Evolutionary conservation across 1,140 invertebrate species (phyloP).

Genomic region (Scaptomyza hsui): DNA sequence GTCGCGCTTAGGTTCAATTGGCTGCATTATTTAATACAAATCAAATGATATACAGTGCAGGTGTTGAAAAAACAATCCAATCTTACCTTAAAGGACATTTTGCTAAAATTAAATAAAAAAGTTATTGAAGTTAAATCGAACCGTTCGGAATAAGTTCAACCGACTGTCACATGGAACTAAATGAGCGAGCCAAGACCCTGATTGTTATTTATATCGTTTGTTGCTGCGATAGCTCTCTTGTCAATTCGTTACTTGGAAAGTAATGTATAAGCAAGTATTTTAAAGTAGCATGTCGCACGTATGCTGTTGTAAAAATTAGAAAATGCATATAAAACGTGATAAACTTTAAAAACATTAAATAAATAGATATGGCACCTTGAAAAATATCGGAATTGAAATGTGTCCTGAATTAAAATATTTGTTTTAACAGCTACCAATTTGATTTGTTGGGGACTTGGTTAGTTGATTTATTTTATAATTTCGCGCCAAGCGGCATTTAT

Average conservation of each 20-base stretch:
- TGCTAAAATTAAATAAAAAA: constrained; percentile 46
- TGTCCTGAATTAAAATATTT: background rate
- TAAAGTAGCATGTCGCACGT: background rate
- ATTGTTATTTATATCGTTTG: background rate
- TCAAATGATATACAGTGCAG: background rate
- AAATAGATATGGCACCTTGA: no score
- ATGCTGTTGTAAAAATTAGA: background rate
- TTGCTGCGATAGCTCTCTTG: background rate
- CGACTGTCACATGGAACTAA: constrained; percentile 1
- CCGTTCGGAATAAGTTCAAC: constrained; percentile 10
- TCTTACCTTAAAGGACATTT: constrained; percentile 76
- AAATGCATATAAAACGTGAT: background rate
- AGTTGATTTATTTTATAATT: background rate
- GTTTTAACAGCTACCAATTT: no score
- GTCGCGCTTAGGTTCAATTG: constrained; percentile 94
- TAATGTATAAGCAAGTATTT: constrained; percentile 3
- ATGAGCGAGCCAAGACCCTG: background rate
- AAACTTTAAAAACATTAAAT: no score
- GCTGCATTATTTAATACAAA: constrained; percentile 84
- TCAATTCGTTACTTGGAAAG: background rate
- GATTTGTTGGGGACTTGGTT: background rate
- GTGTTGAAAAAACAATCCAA: background rate
- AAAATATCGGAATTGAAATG: no score
- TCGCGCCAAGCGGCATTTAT: constrained; percentile 5
- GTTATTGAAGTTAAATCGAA: constrained; percentile 1